Evolutionary conservation across 2,797 vertebrate species (phyloP).

Genomic region (Cossypha niveicapilla): DNA sequence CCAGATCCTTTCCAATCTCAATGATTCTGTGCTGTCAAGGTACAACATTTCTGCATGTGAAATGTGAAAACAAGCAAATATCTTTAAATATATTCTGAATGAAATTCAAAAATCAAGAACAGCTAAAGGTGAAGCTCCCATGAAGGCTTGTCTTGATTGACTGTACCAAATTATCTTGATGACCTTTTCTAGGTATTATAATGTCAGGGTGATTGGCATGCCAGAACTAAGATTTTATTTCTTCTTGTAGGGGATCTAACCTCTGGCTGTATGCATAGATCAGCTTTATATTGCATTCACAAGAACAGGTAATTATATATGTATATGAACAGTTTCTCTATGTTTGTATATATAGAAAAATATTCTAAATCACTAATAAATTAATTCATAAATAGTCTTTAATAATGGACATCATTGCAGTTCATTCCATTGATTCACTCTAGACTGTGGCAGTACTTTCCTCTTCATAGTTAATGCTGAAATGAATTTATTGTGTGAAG

Average conservation of each 20-base stretch:
- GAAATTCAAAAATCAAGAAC: not conserved
- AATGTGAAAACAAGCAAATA: not conserved
- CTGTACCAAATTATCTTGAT: not conserved
- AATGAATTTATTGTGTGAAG: not conserved
- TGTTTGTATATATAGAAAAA: not conserved
- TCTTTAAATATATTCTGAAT: not conserved
- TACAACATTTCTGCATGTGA: not conserved
- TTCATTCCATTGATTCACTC: not conserved
- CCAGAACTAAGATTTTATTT: not conserved
- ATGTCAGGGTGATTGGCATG: not conserved
- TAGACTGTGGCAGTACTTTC: not conserved
- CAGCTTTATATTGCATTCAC: not conserved
- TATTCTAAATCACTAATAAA: not conserved
- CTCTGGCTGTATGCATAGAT: not conserved
- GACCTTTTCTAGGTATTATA: not conserved
- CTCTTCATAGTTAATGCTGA: not conserved
- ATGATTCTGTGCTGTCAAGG: rapidly evolving
- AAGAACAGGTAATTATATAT: not conserved
- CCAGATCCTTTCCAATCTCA: not conserved
- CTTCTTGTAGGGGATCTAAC: not conserved
- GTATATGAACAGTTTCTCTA: rapidly evolving
- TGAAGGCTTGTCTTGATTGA: not conserved
- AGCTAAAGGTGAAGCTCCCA: not conserved
- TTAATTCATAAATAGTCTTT: not conserved
- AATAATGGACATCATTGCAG: not conserved